A percentile compares a stretch with the other conserved stretches of the same genome.
These are phyloP conservation scores for Drosophila bipectinata DNA, from an alignment of 1,140 invertebrate species.

Conservation along the genomic window DNA sequence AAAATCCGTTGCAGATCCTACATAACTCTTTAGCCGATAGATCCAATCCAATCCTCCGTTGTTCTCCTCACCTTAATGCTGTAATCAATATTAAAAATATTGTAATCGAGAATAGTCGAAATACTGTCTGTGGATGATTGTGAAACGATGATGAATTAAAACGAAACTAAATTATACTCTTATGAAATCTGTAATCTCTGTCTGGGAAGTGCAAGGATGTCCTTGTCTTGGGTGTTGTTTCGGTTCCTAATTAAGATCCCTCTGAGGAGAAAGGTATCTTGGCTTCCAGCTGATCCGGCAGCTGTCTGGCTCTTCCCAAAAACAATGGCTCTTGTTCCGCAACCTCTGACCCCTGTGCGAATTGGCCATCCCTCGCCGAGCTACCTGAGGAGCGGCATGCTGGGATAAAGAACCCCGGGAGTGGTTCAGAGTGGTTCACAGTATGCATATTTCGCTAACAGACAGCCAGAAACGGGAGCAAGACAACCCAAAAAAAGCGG, in stretches of 20 bases:
- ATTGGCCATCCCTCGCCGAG: constrained; percentile 37
- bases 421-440: constrained; percentile 42
- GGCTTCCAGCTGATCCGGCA: constrained; percentile 56
- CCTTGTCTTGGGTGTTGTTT: too few species aligned
- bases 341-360: constrained; percentile 28
- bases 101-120: constrained; percentile 77
- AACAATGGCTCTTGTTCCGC: constrained; percentile 2
- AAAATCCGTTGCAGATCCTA: constrained; percentile 11
- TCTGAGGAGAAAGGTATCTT: constrained; percentile 1
- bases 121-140: constrained; percentile 76
- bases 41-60: constrained; percentile 39
- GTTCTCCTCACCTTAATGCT: constrained; percentile 42
- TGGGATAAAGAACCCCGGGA: not conserved
- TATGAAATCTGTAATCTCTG: constrained; percentile 3
- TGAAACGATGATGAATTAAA: constrained; percentile 79
- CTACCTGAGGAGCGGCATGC: constrained; percentile 36
- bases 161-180: constrained; percentile 77
- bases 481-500: constrained; percentile 26
- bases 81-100: constrained; percentile 77
- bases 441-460: constrained; percentile 76
- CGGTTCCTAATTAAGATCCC: constrained; percentile 10
- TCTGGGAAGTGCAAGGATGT: not conserved
- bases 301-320: constrained; percentile 18
- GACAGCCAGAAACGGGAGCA: constrained; percentile 62
- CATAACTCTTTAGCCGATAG: constrained; percentile 23